These are phyloP conservation scores for Steinernema feltiae DNA, from an alignment of 1,140 invertebrate species.

Conservation along the genomic window DNA sequence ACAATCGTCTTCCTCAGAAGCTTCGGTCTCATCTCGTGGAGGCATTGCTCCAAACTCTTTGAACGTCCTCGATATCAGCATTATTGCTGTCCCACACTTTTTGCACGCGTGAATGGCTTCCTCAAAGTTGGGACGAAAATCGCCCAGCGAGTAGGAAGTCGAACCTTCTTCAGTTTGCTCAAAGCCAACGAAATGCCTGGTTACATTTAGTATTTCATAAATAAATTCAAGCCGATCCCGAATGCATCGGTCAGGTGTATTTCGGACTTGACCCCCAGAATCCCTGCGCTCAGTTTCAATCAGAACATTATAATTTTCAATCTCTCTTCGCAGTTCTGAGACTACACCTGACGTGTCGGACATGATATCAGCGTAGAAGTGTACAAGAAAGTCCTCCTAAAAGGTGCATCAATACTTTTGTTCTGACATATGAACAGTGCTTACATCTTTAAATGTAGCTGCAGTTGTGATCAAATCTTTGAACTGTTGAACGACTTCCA, in stretches of 20 bases:
- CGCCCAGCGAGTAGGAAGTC: background rate
- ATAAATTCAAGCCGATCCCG: background rate
- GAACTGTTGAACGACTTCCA: constrained; percentile 84
- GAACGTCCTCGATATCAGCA: constrained; percentile 1
- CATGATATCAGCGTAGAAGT: constrained; percentile 7
- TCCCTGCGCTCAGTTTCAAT: background rate
- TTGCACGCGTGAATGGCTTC: background rate
- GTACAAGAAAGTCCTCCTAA: constrained; percentile 19
- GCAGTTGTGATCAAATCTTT: constrained; percentile 74
- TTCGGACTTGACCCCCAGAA: background rate
- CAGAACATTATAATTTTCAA: too few species aligned
- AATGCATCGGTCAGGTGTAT: background rate
- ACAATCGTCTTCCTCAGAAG: constrained; percentile 8
- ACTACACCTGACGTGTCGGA: background rate
- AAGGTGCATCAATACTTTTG: constrained; percentile 15
- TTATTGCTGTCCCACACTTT: background rate
- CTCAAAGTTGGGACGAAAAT: background rate
- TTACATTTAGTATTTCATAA: background rate
- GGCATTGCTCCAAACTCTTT: constrained; percentile 15
- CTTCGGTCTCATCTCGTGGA: background rate
- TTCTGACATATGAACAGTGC: too few species aligned
- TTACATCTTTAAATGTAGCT: constrained; percentile 5
- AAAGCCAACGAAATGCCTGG: background rate
- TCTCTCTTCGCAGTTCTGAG: background rate
- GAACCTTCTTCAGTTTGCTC: background rate